Evolutionary conservation across 2,113 vertebrate genomes (phyloP).

Genomic region (Pelusios castaneus): DNA sequence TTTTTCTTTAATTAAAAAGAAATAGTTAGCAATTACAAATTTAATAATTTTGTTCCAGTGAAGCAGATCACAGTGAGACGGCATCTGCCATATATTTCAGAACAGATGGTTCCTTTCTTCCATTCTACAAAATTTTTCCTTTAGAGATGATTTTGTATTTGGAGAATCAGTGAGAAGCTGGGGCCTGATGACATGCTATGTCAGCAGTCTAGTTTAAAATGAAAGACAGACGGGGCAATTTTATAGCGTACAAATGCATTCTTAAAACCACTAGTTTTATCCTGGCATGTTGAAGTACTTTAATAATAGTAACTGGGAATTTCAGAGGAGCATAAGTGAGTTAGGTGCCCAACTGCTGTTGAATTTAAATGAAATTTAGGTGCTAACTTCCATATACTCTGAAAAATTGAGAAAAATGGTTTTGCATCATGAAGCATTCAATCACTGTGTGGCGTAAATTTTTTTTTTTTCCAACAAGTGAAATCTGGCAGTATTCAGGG

Average conservation of each 20-base stretch:
- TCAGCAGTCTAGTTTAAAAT: background rate
- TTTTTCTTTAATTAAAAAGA: slow-evolving; percentile 43
- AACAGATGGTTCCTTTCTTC: slow-evolving; percentile 56
- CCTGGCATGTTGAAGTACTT: background rate
- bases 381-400: background rate
- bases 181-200: background rate
- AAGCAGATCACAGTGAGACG: slow-evolving; percentile 35
- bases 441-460: background rate
- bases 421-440: background rate
- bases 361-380: background rate
- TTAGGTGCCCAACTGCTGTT: background rate
- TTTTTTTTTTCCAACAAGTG: background rate
- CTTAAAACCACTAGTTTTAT: background rate
- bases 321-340: background rate
- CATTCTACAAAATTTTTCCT: slow-evolving; percentile 3
- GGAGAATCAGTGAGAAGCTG: background rate
- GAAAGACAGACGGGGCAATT: background rate
- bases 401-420: background rate
- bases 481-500: background rate
- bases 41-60: slow-evolving; percentile 50
- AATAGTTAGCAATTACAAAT: slow-evolving; percentile 43
- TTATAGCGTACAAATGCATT: background rate
- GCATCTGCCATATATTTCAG: slow-evolving; percentile 57
- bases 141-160: background rate
- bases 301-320: background rate